Conservation (phyloP, 1,140 invertebrate species). For the Diabrotica undecimpunctata region DNA sequence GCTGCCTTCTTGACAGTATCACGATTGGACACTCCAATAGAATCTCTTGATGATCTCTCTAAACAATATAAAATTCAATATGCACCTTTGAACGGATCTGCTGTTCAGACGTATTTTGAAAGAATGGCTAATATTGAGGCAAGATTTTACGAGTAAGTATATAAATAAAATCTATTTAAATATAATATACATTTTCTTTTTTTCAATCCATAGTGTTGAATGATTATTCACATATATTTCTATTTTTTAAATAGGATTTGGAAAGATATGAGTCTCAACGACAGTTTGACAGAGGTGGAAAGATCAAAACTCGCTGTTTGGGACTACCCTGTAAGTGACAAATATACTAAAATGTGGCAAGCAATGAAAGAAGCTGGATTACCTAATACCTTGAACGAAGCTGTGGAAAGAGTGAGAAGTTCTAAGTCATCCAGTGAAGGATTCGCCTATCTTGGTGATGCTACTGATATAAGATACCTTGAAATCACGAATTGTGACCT, state of each 20-base stretch:
- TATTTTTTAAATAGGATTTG: conserved; percentile 69
- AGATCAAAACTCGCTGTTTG: conserved; percentile 92
- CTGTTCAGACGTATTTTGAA: conserved; percentile 90
- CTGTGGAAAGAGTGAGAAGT: conserved; percentile 71
- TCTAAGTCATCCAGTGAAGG: conserved; percentile 71
- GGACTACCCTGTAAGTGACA: conserved; percentile 98
- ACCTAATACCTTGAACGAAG: conserved; percentile 72
- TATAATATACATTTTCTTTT: no score
- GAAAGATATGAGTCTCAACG: conserved; percentile 96
- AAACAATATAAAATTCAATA: conserved; percentile 96
- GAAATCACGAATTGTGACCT: conserved; percentile 87
- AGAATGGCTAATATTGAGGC: conserved; percentile 95
- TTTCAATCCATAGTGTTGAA: no score
- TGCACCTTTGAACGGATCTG: conserved; percentile 79
- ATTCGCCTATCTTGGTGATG: conserved; percentile 93
- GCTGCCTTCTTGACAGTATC: conserved; percentile 94
- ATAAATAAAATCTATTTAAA: neutral
- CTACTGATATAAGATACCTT: conserved; percentile 85
- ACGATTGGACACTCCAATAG: conserved; percentile 85
- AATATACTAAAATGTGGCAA: conserved; percentile 98
- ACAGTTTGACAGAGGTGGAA: conserved; percentile 83
- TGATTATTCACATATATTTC: no score
- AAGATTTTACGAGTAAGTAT: conserved; percentile 88
- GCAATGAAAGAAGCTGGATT: conserved; percentile 89
- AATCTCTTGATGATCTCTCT: conserved; percentile 86